phyloP scores from a whole-genome alignment of 30 jellyfish, hydroid and myxozoan species.

The Rhopilema esculentum region DNA sequence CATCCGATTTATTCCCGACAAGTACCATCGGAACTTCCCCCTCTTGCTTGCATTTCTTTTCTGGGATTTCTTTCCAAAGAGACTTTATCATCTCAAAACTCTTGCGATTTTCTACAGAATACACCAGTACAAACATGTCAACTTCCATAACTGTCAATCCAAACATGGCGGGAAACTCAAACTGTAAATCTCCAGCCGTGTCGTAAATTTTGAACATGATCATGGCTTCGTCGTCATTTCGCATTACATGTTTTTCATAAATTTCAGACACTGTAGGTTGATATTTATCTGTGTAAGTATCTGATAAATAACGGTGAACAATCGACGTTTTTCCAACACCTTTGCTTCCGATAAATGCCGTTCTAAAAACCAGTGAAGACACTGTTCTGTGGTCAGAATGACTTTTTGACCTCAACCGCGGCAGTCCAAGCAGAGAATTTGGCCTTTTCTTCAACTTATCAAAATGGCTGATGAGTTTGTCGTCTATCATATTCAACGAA shows the following conservation, averaged over 20 bases:
- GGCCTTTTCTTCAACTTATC: conserved; percentile 32
- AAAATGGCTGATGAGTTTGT: background rate
- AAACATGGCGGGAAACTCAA: conserved; percentile 84
- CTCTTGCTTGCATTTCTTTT: conserved; percentile 3
- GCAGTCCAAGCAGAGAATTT: conserved; percentile 31
- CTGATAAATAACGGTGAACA: conserved; percentile 38
- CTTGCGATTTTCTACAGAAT: conserved; percentile 60
- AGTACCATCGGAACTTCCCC: conserved; percentile 66
- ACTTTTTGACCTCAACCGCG: conserved; percentile 24
- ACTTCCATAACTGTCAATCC: conserved; percentile 63
- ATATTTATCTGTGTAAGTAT: conserved; percentile 29
- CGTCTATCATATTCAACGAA: conserved; percentile 28
- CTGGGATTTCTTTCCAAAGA: conserved; percentile 43
- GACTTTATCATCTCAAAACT: conserved; percentile 29
- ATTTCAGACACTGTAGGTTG: conserved; percentile 75
- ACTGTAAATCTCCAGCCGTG: conserved; percentile 74
- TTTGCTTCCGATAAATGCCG: conserved; percentile 66
- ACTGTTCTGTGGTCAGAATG: conserved; percentile 9
- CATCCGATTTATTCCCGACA: conserved; percentile 70
- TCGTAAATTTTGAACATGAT: conserved; percentile 64
- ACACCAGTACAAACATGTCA: conserved; percentile 68
- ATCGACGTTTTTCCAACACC: conserved; percentile 73
- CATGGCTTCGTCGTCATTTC: conserved; percentile 58
- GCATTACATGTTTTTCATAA: conserved; percentile 57
- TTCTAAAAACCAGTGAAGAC: conserved; percentile 64